phyloP scores from a whole-genome alignment of 2,797 vertebrate genomes.

The Luscinia megarhynchos region DNA sequence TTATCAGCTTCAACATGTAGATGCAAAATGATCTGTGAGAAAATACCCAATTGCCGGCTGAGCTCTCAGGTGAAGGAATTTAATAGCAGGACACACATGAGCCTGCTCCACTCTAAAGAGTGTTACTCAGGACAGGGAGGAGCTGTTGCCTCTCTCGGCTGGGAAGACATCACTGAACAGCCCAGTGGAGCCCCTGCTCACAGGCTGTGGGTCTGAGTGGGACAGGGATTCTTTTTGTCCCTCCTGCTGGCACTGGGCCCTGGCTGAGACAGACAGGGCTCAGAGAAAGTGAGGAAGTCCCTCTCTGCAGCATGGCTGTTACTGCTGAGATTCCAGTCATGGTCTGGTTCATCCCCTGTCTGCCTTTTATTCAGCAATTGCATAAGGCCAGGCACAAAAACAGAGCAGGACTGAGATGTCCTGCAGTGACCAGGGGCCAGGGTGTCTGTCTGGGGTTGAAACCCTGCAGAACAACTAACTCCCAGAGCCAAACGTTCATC shows the following conservation, averaged over 20 bases:
- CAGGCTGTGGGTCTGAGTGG: neutral
- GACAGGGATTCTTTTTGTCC: neutral
- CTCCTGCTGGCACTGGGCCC: neutral
- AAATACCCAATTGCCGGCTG: neutral
- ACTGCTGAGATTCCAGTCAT: neutral
- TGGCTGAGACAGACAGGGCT: neutral
- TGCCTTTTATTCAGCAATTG: neutral
- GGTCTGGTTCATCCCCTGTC: neutral
- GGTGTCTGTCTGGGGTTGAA: neutral
- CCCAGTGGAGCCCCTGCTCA: fast-evolving
- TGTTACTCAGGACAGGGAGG: neutral
- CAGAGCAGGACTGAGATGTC: neutral
- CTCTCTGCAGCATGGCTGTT: neutral
- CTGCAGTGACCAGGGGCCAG: neutral
- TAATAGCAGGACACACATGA: neutral
- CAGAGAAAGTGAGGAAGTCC: neutral
- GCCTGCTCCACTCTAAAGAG: neutral
- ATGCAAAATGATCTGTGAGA: neutral
- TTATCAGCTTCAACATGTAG: neutral
- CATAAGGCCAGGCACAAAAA: neutral
- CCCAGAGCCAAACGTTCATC: neutral
- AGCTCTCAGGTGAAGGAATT: neutral
- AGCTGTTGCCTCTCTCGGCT: neutral
- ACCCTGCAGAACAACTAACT: neutral
- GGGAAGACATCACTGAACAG: neutral